Percentiles rank a stretch among this genome's conserved stretches.
Evolutionary conservation across 2,113 vertebrate species (phyloP).

Genomic region (Corythornis madagascariensis): DNA sequence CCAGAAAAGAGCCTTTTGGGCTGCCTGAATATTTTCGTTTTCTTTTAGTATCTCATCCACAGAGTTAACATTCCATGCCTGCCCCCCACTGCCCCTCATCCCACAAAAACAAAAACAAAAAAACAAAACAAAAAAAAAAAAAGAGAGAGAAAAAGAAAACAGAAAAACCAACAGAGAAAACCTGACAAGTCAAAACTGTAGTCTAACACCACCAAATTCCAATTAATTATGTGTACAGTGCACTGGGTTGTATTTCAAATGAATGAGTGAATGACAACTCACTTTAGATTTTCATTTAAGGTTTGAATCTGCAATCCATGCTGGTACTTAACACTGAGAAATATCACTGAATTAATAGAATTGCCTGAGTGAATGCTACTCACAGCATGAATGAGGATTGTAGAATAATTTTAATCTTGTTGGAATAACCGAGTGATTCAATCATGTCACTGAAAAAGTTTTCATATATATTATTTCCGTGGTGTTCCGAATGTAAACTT

Average conservation of each 20-base stretch:
- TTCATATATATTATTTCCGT: background rate
- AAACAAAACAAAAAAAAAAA: background rate
- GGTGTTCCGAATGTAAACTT: background rate
- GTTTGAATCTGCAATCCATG: background rate
- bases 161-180: background rate
- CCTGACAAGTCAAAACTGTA: background rate
- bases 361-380: background rate
- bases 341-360: constrained; percentile 29
- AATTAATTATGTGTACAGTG: background rate
- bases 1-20: background rate
- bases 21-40: background rate
- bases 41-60: background rate
- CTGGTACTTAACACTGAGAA: constrained; percentile 20
- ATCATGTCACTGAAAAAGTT: background rate
- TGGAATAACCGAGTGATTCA: background rate
- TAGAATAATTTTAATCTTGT: constrained; percentile 7
- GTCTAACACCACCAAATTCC: background rate
- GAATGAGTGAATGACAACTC: background rate
- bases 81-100: background rate
- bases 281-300: constrained; percentile 19
- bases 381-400: background rate
- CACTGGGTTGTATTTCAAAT: background rate
- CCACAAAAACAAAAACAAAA: background rate
- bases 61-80: rapidly evolving
- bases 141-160: background rate